Evolutionary conservation across 2,113 vertebrate species (phyloP), one percentile per base, ranked within the genome.

Genomic region (Vulpes ferrilata): DNA sequence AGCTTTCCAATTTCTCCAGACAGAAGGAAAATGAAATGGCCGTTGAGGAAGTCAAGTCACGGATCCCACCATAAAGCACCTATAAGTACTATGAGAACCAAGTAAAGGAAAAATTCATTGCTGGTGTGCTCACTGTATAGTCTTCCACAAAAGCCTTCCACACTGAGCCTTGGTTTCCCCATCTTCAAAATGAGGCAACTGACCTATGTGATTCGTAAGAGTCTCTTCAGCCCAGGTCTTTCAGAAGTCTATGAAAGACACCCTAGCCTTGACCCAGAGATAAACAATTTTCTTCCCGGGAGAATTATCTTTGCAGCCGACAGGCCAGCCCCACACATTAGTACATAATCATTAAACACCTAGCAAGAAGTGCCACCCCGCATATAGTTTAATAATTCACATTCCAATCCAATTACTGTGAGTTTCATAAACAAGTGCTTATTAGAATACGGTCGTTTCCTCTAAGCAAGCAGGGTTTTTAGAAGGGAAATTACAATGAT

Each of bases 401-500:
- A 97, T 97, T 97, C 88, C 59, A 95, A 94, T 98, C 94, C 96
- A 96, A 95, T 98, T 98, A 97, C 94, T 71, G 23, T 25, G 73
- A 98, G 90, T 98, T 99, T 98, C 99, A 99, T 98, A 98, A 99
- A 98, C 98, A 98, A 98, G 96, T 78, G 90, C 82, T 98, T 97
- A 97, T 97, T 98, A 98, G 98, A 98, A 98, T 90, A 97, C 59
- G 97, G 98, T 98, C 22, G 32, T 97, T 98, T 97, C 96, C 97
- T 97, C 95, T 55, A 90, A 98, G 94, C 90, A 88, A 0, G 0
- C 91, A 83, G 88, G 20, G 13, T 81, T 98, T 97, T 97, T 96
- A 90, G 95, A 96, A 96, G 90, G 96, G 87, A 98, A 98, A 98
- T 97, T 96, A 97, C 87, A 97, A 91, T 98, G 98, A 98, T 98